Base-by-base conservation (phyloP, 2,113 vertebrate genomes). In the Scalopus aquaticus region DNA sequence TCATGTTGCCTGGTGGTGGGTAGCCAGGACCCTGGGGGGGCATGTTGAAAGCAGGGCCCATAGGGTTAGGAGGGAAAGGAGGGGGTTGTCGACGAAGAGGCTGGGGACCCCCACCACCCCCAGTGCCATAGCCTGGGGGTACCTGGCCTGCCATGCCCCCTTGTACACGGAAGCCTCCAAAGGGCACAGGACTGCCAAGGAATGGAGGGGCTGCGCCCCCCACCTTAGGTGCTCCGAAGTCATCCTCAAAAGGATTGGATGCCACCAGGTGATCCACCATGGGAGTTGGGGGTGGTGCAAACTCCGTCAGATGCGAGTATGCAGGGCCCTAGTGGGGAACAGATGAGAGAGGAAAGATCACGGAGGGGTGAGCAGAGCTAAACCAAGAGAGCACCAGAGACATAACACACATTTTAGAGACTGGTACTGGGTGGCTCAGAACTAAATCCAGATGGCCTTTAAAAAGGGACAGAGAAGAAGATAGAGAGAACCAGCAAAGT, bases 181-280 rank as follows among this genome's bases (percentile, higher is more conserved):
- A 99, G 3, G 98, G 98, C 0, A 98, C 97, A 0, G 99, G 99
- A 88, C 98, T 99, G 78, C 99, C 98, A n/a, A 99, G 98, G 97
- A 99, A 99, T 0, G 99, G 98, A 90, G 88, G 99, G 69, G 98
- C 97, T 15, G 94, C 96, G 0, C 98, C 94, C 9, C 99, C 99
- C 89, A 99, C 98, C 32, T 99, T 98, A 12, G 99, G 99, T 5
- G 99, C 96, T 9, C 98, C 99, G n/a, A 99, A 99, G 97, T 99
- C 99, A 98, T 99, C 99, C 22, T 99, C 99, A 83, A 99, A 99
- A 2, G 99, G 99, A 94, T 99, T 99, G 79, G 99, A 99, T 0
- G 99, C 99, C 20, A 99, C 99, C 97, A 99, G 98, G 97, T 99
- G 99, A 77, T 99, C 99, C 90, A 99, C 99, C 99, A 99, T 99